Evolutionary conservation across 1,140 invertebrate genomes (phyloP).

Genomic region (Sitophilus oryzae): DNA sequence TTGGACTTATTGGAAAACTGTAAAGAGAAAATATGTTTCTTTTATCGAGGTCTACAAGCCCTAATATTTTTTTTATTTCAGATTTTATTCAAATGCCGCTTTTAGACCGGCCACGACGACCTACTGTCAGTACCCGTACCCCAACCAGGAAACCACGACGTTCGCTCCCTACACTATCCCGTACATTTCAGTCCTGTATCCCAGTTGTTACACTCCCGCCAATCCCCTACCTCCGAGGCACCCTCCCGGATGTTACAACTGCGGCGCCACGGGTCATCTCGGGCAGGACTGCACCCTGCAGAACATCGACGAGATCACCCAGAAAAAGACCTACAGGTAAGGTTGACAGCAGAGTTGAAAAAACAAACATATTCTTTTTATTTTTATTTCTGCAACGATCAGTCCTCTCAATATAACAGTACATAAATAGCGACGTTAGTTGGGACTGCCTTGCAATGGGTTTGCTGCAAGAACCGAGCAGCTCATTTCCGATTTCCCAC

Average conservation of each 20-base stretch:
- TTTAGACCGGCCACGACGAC: slow-evolving; percentile 25
- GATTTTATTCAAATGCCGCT: slow-evolving; percentile 17
- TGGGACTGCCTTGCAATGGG: too few species aligned
- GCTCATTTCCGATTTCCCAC: too few species aligned
- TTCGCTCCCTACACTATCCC: slow-evolving; percentile 48
- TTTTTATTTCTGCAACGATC: too few species aligned
- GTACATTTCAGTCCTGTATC: slow-evolving; percentile 37
- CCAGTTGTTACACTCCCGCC: slow-evolving; percentile 47
- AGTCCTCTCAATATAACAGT: too few species aligned
- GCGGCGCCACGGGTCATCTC: slow-evolving; percentile 68
- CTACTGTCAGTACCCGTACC: slow-evolving; percentile 38
- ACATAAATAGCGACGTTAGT: too few species aligned
- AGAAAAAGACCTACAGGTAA: slow-evolving; percentile 54
- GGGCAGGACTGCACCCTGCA: slow-evolving; percentile 78
- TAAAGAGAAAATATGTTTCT: too few species aligned
- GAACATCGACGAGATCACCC: slow-evolving; percentile 81
- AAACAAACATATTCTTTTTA: too few species aligned
- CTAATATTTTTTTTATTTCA: not conserved
- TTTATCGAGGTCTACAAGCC: too few species aligned
- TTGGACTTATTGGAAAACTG: too few species aligned
- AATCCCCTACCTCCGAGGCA: slow-evolving; percentile 37
- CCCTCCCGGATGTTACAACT: slow-evolving; percentile 61
- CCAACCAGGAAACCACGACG: slow-evolving; percentile 46
- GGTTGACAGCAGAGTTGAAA: too few species aligned
- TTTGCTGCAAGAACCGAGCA: too few species aligned